Base-by-base conservation (phyloP, 2,113 vertebrate genomes). In the Nymphicus hollandicus region DNA sequence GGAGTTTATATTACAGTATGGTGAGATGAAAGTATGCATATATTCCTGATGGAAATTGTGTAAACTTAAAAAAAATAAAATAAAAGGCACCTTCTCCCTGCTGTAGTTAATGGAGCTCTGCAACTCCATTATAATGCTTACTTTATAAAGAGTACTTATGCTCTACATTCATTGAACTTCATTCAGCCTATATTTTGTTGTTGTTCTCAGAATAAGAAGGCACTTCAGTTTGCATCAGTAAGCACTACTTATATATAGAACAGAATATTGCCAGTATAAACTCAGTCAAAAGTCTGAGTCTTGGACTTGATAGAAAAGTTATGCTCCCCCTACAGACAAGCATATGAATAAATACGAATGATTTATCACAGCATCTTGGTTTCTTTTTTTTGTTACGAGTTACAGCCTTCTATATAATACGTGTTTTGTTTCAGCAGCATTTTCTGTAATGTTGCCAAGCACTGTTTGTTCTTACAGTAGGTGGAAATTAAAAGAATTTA, bases 401-500 rank as follows among this genome's bases (percentile, higher is more conserved):
- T 97, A 83, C 80, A 96, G 85, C 63, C 68, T 81, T 97, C 94
- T 97, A 24, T 93, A 91, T 91, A 97, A 81, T 84, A 95, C 74
- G 95, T 94, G 49, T 63, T 97, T 90, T 92, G 87, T 95, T 96
- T 94, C 71, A 89, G 90, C 88, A 97, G 63, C 68, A 80, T 91
- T 93, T 95, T 96, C 91, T 97, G 96, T 95, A 97, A 89, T 31
- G 69, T 49, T 97, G 96, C 96, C 94, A 79, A 90, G 94, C 56
- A 86, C 82, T 96, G 86, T 91, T 96, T 97, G 95, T 90, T 49
- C 94, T 96, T 97, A 95, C 72, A 93, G 92, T 92, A 95, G 35
- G 69, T 95, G 77, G 94, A 96, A 95, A 97, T 97, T 96, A 90
- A 95, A 97, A 96, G 63, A 82, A 71, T 60, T 94, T 93, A 91